Evolutionary conservation across 1,140 invertebrate genomes (phyloP).

Genomic region (Glossosoma conforme): DNA sequence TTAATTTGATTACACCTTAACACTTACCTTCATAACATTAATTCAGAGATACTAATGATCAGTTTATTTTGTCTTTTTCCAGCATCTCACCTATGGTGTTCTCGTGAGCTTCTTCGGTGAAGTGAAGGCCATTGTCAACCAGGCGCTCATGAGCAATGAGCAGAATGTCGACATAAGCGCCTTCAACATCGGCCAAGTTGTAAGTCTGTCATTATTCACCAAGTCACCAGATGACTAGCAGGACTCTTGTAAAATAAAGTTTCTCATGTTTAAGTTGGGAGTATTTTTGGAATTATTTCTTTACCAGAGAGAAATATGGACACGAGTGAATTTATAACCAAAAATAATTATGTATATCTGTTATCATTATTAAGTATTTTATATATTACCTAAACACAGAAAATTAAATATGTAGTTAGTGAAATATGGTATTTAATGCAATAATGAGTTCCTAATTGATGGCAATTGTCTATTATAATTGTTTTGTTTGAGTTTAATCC

Average conservation of each 20-base stretch:
- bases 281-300: slow-evolving; percentile 1
- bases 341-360: neutral
- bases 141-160: slow-evolving; percentile 46
- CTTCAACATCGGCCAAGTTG: slow-evolving; percentile 58
- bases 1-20: neutral
- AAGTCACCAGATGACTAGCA: too few species aligned
- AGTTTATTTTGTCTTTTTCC: slow-evolving; percentile 15
- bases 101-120: slow-evolving; percentile 58
- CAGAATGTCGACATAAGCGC: slow-evolving; percentile 41
- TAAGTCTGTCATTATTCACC: slow-evolving; percentile 36
- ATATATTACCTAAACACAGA: too few species aligned
- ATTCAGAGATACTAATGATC: neutral
- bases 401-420: too few species aligned
- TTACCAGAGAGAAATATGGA: neutral
- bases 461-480: too few species aligned
- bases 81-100: slow-evolving; percentile 41
- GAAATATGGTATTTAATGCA: too few species aligned
- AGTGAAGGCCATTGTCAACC: slow-evolving; percentile 54
- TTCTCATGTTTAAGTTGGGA: slow-evolving; percentile 4
- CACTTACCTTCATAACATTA: neutral
- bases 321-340: neutral
- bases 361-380: neutral
- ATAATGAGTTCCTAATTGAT: too few species aligned
- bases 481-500: too few species aligned
- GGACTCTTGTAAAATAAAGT: neutral